These are phyloP conservation scores for Menidia menidia DNA, from an alignment of 2,797 vertebrate species.

Conservation along the genomic window DNA sequence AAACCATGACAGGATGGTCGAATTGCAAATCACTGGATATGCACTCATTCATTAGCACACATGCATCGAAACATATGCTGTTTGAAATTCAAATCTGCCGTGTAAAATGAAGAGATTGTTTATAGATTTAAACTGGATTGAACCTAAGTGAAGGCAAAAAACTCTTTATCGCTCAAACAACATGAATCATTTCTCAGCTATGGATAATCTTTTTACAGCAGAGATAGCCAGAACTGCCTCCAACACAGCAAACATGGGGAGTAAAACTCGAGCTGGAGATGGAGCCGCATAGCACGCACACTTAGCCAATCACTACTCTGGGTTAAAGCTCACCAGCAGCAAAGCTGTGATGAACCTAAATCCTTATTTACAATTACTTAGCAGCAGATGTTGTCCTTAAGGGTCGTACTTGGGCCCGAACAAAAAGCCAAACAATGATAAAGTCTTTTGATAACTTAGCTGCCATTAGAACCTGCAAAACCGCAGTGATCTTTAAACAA, in stretches of 20 bases:
- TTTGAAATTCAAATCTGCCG: neutral
- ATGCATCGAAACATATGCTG: neutral
- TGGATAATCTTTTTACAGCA: constrained; percentile 40
- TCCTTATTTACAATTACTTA: constrained; percentile 26
- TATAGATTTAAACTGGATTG: neutral
- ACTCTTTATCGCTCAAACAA: neutral
- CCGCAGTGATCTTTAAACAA: constrained; percentile 31
- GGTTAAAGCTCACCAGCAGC: constrained; percentile 12
- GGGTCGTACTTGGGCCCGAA: constrained; percentile 15
- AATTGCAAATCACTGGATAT: neutral
- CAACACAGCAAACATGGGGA: constrained; percentile 45
- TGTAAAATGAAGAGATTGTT: neutral
- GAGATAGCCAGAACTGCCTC: constrained; percentile 32
- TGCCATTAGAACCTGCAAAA: constrained; percentile 10
- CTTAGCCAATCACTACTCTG: constrained; percentile 16
- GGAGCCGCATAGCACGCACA: constrained; percentile 26
- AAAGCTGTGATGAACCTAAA: constrained; percentile 24
- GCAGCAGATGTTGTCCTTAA: constrained; percentile 24
- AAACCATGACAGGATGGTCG: neutral
- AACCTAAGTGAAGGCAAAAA: constrained; percentile 4
- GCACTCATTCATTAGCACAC: neutral
- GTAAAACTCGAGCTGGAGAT: constrained; percentile 31
- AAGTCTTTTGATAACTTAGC: constrained; percentile 21
- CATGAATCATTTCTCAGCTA: constrained; percentile 18
- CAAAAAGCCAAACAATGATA: constrained; percentile 7